Conservation (phyloP, 2,113 vertebrate genomes). For the Ptyas mucosa region DNA sequence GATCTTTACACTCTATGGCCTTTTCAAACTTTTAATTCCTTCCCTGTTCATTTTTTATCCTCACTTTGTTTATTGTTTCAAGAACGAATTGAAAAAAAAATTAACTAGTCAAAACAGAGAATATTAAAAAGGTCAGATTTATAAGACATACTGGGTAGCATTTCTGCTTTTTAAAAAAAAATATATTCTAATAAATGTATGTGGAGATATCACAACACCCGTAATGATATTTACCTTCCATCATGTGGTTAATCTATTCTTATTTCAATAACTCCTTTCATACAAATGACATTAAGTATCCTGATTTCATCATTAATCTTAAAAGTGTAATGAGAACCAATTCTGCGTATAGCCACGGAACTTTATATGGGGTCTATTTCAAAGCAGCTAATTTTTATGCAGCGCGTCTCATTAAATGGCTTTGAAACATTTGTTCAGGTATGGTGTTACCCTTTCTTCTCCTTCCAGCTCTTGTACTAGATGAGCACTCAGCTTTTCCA, state of each 20-base stretch:
- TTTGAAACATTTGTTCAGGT: conserved; percentile 29
- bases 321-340: not conserved
- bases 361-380: not conserved
- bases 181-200: not conserved
- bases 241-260: not conserved
- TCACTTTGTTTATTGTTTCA: not conserved
- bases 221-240: not conserved
- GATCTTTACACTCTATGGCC: not conserved
- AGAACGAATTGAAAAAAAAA: not conserved
- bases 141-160: not conserved
- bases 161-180: not conserved
- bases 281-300: not conserved
- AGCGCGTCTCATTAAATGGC: conserved; percentile 36
- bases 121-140: not conserved
- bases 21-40: not conserved
- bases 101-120: not conserved
- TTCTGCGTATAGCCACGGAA: not conserved
- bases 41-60: not conserved
- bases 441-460: conserved; percentile 20
- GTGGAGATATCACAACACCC: not conserved
- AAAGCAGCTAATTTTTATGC: conserved; percentile 21
- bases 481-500: conserved; percentile 23
- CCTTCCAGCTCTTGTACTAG: conserved; percentile 8
- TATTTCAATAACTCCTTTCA: not conserved
- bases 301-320: conserved; percentile 21